Evolutionary conservation across 1,140 invertebrate genomes (phyloP), one percentile per base, ranked within the genome.

Genomic region (Nylanderia fulva): DNA sequence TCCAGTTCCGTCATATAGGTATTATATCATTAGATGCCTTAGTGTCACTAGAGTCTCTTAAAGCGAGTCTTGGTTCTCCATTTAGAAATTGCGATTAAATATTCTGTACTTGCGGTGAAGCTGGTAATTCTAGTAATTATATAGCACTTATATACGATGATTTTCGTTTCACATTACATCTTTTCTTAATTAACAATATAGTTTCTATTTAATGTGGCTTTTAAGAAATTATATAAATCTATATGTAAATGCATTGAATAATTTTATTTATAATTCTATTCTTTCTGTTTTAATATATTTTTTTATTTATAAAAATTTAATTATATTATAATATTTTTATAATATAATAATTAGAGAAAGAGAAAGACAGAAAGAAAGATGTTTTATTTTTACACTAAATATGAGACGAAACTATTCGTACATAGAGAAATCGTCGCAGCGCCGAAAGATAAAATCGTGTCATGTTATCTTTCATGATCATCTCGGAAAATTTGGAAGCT

Each of bases 1-100:
- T 88, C 96, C 96, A 39, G 93, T 96, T 9, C 88, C 88, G 6
- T 86, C 33, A 60, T 8, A 89, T 89, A 89, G 88, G 88, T 89
- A 76, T 61, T 63, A 86, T 11, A 85, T 84, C 39, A 39, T 56
- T 33, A 39, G 72, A 7, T 45, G 24, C n/a, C 79, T 61, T 42
- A 21, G 29, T 58, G 56, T 60, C 74, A 29, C 15, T 63, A 5
- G 8, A 27, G 9, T n/a, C 58, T n/a, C 58, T 60, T 77, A 29
- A 36, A 63, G 33, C 33, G 39, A 63, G 13, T 36, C 52, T 77
- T 54, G 56, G 7, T 71, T 45, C 36, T 58, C 52, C 77, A 72
- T 82, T 82, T 72, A 29, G 66, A 1, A 45, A 82, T 82, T 82
- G 66, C 77, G n/a, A 82, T 82, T 82, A 82, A 29, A 33, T 33